Evolutionary conservation across 2,888 invertebrate genomes (phyloP), one percentile per base, ranked within the genome.

Genomic region (Pachliopta kotzebuea): DNA sequence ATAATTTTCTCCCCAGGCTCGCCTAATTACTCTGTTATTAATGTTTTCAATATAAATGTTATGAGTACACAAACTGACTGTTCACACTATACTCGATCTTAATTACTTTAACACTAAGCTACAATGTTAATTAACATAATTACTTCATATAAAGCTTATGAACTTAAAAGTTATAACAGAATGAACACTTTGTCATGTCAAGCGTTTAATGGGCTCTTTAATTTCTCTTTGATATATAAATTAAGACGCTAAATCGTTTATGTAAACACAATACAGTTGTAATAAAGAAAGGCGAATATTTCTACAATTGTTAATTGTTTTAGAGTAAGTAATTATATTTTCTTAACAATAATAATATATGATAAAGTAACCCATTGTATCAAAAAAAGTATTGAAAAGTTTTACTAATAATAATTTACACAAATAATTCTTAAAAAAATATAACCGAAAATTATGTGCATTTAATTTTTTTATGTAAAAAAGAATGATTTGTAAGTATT

Each of bases 181-280:
- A 85, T 84, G 85, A 85, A 85, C 88, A 86, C 90, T 90, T 83
- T 85, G 85, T 89, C 88, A 88, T 86, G 88, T 88, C 86, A 84
- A 79, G 89, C 88, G 88, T 85, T 88, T 88, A 90, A 87, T 87
- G 84, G 83, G 80, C 84, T 85, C 83, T 86, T 89, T 87, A 88
- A 89, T 88, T 85, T 87, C 86, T 84, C 88, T 88, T 88, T 88
- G 88, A 85, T 80, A 84, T 83, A 84, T 83, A 88, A 89, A 90
- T 89, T 88, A 86, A 88, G 83, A 86, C 85, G 84, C 87, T 87
- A 88, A 88, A 88, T 86, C 86, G 88, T 86, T 88, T 86, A 84
- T 81, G 77, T 77, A 68, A 69, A 70, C 64, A 68, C 65, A 65
- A 70, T 60, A 58, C 53, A 61, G 31, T 42, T 54, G 54, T 65